Evolutionary conservation across 2,888 invertebrate species (phyloP).

Genomic region (Cremastinae sp.): DNA sequence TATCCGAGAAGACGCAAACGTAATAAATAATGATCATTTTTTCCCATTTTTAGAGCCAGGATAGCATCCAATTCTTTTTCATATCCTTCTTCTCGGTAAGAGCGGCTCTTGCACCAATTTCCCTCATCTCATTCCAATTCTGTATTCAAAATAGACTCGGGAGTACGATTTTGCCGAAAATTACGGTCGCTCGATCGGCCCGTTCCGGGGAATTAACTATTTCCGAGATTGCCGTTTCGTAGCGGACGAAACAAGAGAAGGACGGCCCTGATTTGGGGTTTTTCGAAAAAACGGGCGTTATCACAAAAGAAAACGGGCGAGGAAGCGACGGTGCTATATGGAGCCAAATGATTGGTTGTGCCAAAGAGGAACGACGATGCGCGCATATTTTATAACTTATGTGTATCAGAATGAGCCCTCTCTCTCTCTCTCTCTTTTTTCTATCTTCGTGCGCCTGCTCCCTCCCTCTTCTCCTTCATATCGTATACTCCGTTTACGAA

Average conservation of each 20-base stretch:
- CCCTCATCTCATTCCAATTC: constrained; percentile 6
- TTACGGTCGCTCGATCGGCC: constrained; percentile 45
- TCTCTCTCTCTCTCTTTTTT: too few species aligned
- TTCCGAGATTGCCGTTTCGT: constrained; percentile 52
- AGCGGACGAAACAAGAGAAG: background rate
- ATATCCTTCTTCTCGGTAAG: constrained; percentile 9
- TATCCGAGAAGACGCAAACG: too few species aligned
- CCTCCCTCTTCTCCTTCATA: background rate
- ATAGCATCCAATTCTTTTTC: constrained; percentile 8
- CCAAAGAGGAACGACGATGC: constrained; percentile 24
- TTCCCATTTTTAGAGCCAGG: too few species aligned
- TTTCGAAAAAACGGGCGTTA: constrained; percentile 33
- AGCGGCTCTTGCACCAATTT: too few species aligned
- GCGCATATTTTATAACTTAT: constrained; percentile 23
- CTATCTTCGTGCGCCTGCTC: too few species aligned
- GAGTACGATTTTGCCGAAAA: constrained; percentile 45
- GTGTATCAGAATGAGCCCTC: constrained; percentile 8
- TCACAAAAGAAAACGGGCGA: constrained; percentile 47
- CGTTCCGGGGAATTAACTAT: constrained; percentile 55
- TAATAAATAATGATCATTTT: too few species aligned
- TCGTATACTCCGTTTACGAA: constrained; percentile 21
- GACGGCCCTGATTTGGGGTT: constrained; percentile 44
- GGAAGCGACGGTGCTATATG: background rate
- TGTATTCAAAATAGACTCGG: constrained; percentile 25
- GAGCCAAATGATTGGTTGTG: constrained; percentile 47